Evolutionary conservation across 2,888 invertebrate species (phyloP), one percentile per base, ranked within the genome.

Genomic region (Melanostoma mellinum): DNA sequence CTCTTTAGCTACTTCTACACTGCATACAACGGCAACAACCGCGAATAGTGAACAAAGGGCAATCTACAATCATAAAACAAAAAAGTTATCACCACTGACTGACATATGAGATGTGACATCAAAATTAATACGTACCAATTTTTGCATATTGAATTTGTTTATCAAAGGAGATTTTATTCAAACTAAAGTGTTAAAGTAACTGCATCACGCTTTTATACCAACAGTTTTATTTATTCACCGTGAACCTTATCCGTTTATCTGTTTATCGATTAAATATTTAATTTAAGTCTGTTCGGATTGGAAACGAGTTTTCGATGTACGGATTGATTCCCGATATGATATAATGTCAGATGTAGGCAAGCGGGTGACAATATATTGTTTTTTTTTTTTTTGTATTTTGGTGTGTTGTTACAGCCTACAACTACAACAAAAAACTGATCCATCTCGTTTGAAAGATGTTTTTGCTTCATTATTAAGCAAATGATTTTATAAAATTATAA

Each of bases 1-100:
- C 52, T 87, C 87, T 5, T 56, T 63, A 46, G 86, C 53, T 3
- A 74, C 74, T 0, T 85, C 75, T 9, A 56, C 81, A 61, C 86
- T 72, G 42, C 42, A 52, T 2, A 78, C 80, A 33, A 86, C 79
- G 32, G 78, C 84, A 36, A 75, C 35, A 10, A 76, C 40, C 6
- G 85, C 82, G 5, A 86, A 63, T 35, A 81, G 9, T 10, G 58
- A 71, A 44, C 68, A 75, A 52, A 82, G 4, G 46, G 65, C 73
- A 61, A 82, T 36, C 82, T 82, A 52, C 10, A 63, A 33, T 1
- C 20, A 71, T 55, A 35, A 9, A 48, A 1, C 0, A 35, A 65
- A 38, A 3, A 6, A 8, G 6, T 32, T 44, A 40, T 4, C 2
- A 9, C 6, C 6, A 48, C 4, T 58, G 3, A 33, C 33, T 30